Evolutionary conservation across 2,113 vertebrate genomes (phyloP).

Genomic region (Cyanistes caeruleus): DNA sequence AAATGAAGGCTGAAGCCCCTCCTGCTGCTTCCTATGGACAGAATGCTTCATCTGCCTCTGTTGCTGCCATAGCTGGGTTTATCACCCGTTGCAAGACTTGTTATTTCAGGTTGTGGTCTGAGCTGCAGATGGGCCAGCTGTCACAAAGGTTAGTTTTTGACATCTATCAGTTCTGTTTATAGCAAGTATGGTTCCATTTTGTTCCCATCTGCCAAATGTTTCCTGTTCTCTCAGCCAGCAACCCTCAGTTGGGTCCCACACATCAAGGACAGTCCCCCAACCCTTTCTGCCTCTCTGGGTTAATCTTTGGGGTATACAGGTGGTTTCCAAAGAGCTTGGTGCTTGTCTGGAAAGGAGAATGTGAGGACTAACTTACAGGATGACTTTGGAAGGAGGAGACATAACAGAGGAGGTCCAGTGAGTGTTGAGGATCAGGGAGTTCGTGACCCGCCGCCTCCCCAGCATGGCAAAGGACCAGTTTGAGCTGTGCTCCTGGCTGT

Average conservation of each 20-base stretch:
- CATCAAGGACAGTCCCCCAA: fast-evolving
- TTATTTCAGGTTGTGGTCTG: background rate
- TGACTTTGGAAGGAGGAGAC: background rate
- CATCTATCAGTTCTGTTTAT: background rate
- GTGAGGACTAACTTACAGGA: background rate
- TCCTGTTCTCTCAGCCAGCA: background rate
- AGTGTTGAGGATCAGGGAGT: conserved; percentile 74
- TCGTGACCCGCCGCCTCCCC: conserved; percentile 74
- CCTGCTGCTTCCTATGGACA: background rate
- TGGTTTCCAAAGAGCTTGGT: background rate
- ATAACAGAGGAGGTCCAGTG: background rate
- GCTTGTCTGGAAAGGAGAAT: background rate
- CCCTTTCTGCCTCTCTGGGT: background rate
- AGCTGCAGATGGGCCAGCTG: background rate
- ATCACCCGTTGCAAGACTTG: fast-evolving
- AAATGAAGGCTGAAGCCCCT: background rate
- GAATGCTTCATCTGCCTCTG: background rate
- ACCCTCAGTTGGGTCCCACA: fast-evolving
- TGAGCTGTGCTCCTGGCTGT: conserved; percentile 53
- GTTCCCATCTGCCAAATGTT: background rate
- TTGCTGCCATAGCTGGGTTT: background rate
- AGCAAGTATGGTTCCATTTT: background rate
- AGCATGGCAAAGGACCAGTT: conserved; percentile 80
- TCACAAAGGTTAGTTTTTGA: background rate
- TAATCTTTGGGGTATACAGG: background rate